Conservation (phyloP, 2,113 vertebrate species). For the Heterotis niloticus region DNA sequence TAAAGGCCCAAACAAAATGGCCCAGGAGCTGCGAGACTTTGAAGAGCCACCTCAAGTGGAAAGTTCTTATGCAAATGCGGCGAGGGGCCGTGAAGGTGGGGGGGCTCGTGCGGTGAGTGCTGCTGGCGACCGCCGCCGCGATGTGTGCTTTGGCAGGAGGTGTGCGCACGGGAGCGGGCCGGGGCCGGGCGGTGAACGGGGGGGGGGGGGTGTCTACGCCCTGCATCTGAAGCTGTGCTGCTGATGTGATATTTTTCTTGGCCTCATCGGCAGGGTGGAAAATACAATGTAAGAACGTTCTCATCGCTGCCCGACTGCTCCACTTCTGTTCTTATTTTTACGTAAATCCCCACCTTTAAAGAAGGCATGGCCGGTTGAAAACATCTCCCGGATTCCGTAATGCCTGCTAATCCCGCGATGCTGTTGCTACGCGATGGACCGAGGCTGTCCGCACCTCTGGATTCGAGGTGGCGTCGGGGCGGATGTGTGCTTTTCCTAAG, state of each 20-base stretch:
- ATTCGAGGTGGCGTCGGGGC: constrained; percentile 37
- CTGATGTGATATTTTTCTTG: constrained; percentile 82
- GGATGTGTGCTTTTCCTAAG: constrained; percentile 35
- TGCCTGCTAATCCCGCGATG: constrained; percentile 57
- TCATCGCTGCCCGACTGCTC: constrained; percentile 54
- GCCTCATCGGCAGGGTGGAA: constrained; percentile 64
- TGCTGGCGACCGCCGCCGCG: constrained; percentile 33
- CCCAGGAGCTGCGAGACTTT: constrained; percentile 36
- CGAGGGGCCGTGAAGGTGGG: constrained; percentile 54
- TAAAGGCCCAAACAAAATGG: constrained; percentile 43
- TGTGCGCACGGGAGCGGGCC: constrained; percentile 68
- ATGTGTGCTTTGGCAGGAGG: constrained; percentile 65
- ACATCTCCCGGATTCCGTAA: constrained; percentile 64
- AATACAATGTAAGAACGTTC: constrained; percentile 71
- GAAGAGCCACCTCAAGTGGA: constrained; percentile 61
- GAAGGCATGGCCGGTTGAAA: constrained; percentile 59
- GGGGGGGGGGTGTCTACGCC: constrained; percentile 45
- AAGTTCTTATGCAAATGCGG: constrained; percentile 64
- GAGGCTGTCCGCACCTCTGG: constrained; percentile 38
- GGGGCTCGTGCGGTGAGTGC: background rate
- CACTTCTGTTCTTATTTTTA: constrained; percentile 42
- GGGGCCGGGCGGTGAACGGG: too few relatives aligned
- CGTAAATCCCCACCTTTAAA: too few relatives aligned
- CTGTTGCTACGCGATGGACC: constrained; percentile 48
- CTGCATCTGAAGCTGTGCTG: constrained; percentile 73